Conservation (phyloP, 2,113 vertebrate species). For the Girardinichthys multiradiatus region DNA sequence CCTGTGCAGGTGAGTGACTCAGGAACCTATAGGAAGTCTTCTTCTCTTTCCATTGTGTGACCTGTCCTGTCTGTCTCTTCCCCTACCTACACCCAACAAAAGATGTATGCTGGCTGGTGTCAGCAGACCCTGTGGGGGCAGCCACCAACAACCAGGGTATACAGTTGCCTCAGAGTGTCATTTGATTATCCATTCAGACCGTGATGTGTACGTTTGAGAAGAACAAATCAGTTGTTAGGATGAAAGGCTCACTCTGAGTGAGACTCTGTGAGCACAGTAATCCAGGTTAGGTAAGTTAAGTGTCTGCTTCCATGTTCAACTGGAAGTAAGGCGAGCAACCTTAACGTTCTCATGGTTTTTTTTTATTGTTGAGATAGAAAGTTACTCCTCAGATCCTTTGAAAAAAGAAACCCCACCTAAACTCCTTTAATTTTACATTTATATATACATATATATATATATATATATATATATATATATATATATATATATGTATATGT, state of each 20-base stretch:
- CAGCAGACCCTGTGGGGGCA: constrained; percentile 53
- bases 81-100: constrained; percentile 55
- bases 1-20: constrained; percentile 67
- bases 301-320: too few relatives aligned
- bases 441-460: too few relatives aligned
- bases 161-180: constrained; percentile 60
- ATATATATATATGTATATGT: too few relatives aligned
- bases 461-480: too few relatives aligned
- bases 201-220: constrained; percentile 1
- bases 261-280: constrained; percentile 25
- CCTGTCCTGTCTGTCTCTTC: constrained; percentile 52
- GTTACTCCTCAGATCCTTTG: too few relatives aligned
- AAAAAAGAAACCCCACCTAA: too few relatives aligned
- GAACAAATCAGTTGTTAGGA: not conserved
- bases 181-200: constrained; percentile 32
- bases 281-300: constrained; percentile 19
- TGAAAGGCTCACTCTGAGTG: not conserved
- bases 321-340: too few relatives aligned
- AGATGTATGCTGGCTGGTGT: constrained; percentile 45
- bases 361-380: too few relatives aligned
- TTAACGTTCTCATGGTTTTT: too few relatives aligned
- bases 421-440: too few relatives aligned
- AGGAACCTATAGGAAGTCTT: constrained; percentile 34
- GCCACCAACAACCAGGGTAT: constrained; percentile 39
- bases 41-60: constrained; percentile 43